Base-by-base conservation (phyloP, 2,113 vertebrate species). In the Motacilla alba region DNA sequence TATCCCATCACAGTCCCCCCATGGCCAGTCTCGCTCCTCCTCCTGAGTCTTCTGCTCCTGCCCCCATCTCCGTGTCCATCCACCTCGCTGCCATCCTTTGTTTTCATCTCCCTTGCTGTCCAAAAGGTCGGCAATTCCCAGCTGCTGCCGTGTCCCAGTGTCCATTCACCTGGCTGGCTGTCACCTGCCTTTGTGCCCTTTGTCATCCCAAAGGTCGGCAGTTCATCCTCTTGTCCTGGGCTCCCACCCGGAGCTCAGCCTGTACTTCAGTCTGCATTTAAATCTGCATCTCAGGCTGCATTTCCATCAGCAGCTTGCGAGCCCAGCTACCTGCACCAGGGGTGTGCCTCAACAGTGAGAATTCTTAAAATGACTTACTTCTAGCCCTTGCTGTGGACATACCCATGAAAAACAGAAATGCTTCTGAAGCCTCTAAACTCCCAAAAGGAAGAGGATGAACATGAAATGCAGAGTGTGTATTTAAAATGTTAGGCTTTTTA, bases 21-120 rank as follows among this genome's bases (percentile, higher is more conserved):
- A 0, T 35, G 44, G 35, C 19, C 72, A 35, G 35, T 31, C 39
- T 37, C 1, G 2, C 47, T 47, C 15, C n/a, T 47, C 47, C 55
- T 78, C 27, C 37, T 0, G 1, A 55, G 15, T 13, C 21, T 70
- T 20, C 0, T 0, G 47, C 74, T 79, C 41, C 56, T 35, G 56
- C 7, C 35, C 33, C 44, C 44, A 14, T 37, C 50, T 35, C 52
- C 0, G 0, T 44, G 52, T 44, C 68, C 59, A 28, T n/a, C n/a
- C n/a, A n/a, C n/a, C n/a, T n/a, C n/a, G n/a, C n/a, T n/a, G n/a
- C n/a, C n/a, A n/a, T 74, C 37, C 4, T 27, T 14, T 23, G 2
- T 52, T 31, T 24, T 15, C 39, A 10, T 53, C 46, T 37, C 63
- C 46, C 8, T 28, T 23, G 10, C 3, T 67, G 24, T 24, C 60